Conservation (phyloP, 1,140 invertebrate genomes). For the Ladona fulva region DNA sequence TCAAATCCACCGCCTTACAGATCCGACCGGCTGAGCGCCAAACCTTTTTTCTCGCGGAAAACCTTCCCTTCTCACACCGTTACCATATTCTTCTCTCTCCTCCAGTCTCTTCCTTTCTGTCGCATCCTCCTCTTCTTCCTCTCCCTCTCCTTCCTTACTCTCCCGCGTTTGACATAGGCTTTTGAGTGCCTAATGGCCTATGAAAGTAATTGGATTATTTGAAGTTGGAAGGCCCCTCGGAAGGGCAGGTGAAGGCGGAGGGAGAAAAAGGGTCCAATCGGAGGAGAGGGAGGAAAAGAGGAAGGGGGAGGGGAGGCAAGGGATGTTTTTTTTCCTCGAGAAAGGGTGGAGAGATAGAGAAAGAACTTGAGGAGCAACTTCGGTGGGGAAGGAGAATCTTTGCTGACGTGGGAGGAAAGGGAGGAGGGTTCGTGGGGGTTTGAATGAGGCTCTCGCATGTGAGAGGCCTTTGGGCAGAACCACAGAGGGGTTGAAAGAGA, state of each 20-base stretch:
- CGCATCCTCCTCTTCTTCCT: background rate
- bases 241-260: background rate
- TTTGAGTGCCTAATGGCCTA: slow-evolving; percentile 17
- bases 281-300: background rate
- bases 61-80: background rate
- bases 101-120: background rate
- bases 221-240: slow-evolving; percentile 13
- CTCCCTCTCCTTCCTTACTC: background rate
- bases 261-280: background rate
- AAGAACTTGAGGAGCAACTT: background rate
- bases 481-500: background rate
- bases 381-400: background rate
- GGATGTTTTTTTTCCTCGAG: no score
- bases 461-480: background rate
- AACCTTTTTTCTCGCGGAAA: background rate
- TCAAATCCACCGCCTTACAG: background rate
- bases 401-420: background rate
- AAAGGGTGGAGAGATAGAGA: background rate
- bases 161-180: slow-evolving; percentile 12
- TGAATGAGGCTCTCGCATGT: background rate
- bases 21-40: background rate
- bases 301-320: background rate
- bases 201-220: slow-evolving; percentile 18
- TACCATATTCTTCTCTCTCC: background rate
- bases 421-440: background rate